phyloP scores from a whole-genome alignment of 2,888 invertebrate species.

The Dynastes maya region DNA sequence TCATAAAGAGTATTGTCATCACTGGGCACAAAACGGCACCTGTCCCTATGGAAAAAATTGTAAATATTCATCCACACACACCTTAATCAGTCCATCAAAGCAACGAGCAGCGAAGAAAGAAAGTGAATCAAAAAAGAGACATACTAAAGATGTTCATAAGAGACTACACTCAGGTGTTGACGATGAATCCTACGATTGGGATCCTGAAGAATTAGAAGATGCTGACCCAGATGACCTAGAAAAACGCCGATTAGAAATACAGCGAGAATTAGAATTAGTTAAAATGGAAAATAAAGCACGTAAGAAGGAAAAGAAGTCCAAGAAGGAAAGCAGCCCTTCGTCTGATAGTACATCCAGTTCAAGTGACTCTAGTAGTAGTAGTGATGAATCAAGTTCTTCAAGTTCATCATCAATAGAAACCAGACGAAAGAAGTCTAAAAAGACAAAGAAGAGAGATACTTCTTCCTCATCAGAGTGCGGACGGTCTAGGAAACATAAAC shows the following conservation, averaged over 20 bases:
- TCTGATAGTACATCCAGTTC: slow-evolving; percentile 78
- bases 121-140: slow-evolving; percentile 70
- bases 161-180: slow-evolving; percentile 74
- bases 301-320: slow-evolving; percentile 79
- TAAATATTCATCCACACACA: slow-evolving; percentile 83
- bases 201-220: slow-evolving; percentile 85
- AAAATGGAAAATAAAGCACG: slow-evolving; percentile 83
- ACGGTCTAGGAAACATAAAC: slow-evolving; percentile 73
- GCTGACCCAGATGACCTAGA: slow-evolving; percentile 87
- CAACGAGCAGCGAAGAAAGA: slow-evolving; percentile 81
- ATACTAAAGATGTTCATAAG: slow-evolving; percentile 73
- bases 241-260: slow-evolving; percentile 82
- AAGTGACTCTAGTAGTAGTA: slow-evolving; percentile 77
- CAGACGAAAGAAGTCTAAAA: slow-evolving; percentile 66
- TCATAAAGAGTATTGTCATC: slow-evolving; percentile 80
- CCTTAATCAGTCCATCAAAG: slow-evolving; percentile 83
- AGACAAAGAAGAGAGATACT: slow-evolving; percentile 65
- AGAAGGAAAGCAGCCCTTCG: slow-evolving; percentile 81
- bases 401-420: slow-evolving; percentile 72
- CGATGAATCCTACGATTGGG: slow-evolving; percentile 84
- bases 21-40: slow-evolving; percentile 85
- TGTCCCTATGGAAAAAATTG: slow-evolving; percentile 86
- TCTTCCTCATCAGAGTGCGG: slow-evolving; percentile 76
- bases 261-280: slow-evolving; percentile 84
- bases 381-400: slow-evolving; percentile 79